These are phyloP conservation scores for Acrossocheilus fasciatus DNA, from an alignment of 2,797 vertebrate species.

Conservation along the genomic window DNA sequence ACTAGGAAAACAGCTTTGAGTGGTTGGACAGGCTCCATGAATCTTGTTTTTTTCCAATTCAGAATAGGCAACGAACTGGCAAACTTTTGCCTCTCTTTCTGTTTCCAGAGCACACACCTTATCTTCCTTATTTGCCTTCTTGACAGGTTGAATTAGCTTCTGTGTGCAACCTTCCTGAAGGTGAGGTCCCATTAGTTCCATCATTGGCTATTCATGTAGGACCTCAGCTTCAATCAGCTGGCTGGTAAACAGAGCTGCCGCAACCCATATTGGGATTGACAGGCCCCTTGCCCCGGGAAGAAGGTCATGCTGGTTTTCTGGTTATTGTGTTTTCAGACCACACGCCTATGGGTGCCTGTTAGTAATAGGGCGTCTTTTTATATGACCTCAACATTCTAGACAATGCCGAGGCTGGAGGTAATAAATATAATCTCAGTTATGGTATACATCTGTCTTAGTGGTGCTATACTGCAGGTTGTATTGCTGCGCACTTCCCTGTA, in stretches of 20 bases:
- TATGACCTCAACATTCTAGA: conserved; percentile 30
- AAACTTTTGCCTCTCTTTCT: conserved; percentile 55
- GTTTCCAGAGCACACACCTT: conserved; percentile 9
- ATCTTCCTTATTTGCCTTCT: conserved; percentile 28
- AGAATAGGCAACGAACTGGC: conserved; percentile 7
- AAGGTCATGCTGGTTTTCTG: conserved; percentile 57
- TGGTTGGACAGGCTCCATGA: conserved; percentile 15
- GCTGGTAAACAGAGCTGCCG: conserved; percentile 36
- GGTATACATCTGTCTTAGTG: conserved; percentile 11
- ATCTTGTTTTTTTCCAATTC: conserved; percentile 29
- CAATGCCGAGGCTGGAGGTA: neutral
- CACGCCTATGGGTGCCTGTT: conserved; percentile 6
- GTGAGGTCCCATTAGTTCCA: conserved; percentile 54
- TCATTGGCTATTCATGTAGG: conserved; percentile 53
- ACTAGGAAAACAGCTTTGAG: conserved; percentile 46
- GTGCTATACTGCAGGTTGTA: neutral
- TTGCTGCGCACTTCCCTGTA: neutral
- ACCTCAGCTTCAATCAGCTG: conserved; percentile 52
- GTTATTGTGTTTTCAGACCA: conserved; percentile 57
- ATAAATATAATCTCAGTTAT: conserved; percentile 27
- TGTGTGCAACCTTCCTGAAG: conserved; percentile 49
- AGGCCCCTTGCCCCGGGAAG: conserved; percentile 42
- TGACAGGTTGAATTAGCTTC: conserved; percentile 45
- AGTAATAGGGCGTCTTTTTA: conserved; percentile 22
- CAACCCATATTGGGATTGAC: conserved; percentile 45